Percentiles rank a stretch among this genome's conserved stretches.
These are phyloP conservation scores for Erpobdella octoculata DNA, from an alignment of 2,888 invertebrate species.

Conservation along the genomic window DNA sequence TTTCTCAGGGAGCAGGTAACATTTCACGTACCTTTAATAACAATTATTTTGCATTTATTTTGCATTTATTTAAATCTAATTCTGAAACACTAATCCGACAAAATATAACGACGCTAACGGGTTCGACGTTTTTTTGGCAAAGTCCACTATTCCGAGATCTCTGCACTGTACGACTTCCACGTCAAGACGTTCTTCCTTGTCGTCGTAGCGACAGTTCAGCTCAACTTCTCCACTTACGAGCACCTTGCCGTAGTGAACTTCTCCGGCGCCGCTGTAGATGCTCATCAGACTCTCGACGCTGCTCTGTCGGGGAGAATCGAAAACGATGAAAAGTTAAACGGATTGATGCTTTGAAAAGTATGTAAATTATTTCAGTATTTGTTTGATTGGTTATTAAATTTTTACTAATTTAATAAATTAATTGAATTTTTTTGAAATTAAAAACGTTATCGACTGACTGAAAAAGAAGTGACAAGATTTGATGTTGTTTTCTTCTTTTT, in stretches of 20 bases:
- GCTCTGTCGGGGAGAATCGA: too few species aligned
- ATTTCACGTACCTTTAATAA: conserved; percentile 66
- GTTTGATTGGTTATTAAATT: too few species aligned
- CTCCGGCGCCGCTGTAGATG: conserved; percentile 25
- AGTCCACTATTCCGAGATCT: conserved; percentile 63
- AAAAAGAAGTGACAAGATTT: conserved; percentile 8
- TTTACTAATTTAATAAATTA: too few species aligned
- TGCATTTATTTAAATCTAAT: too few species aligned
- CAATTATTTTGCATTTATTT: too few species aligned
- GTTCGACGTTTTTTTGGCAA: conserved; percentile 59
- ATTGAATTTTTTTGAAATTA: background rate
- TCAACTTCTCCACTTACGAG: conserved; percentile 83
- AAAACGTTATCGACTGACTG: background rate
- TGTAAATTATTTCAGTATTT: too few species aligned
- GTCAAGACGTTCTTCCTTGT: conserved; percentile 60
- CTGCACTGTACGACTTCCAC: conserved; percentile 80
- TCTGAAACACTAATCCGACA: too few species aligned
- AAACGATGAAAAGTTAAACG: too few species aligned
- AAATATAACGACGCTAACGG: conserved; percentile 71
- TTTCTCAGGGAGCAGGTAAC: conserved; percentile 88
- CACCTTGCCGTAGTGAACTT: conserved; percentile 59
- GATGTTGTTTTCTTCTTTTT: background rate
- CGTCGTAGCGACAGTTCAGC: conserved; percentile 59
- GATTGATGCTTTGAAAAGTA: too few species aligned
- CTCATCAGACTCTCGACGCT: conserved; percentile 21